phyloP scores from a whole-genome alignment of 2,888 invertebrate genomes.

The Thysanoteuthis rhombus region DNA sequence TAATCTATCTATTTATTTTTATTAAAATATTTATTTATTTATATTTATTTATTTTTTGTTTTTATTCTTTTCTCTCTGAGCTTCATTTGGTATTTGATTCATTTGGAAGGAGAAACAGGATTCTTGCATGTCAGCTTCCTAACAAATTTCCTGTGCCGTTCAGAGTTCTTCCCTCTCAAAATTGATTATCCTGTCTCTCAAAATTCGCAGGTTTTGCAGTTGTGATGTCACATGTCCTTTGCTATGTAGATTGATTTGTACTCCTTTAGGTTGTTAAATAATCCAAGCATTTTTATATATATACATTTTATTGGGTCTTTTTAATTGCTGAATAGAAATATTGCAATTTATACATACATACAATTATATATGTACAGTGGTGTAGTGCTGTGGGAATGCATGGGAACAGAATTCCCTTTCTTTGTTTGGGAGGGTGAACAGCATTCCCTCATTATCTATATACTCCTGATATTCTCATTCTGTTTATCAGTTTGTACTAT shows the following conservation, averaged over 20 bases:
- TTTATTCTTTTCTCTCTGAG: too few relatives aligned
- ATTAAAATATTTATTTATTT: not conserved
- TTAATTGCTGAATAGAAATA: not conserved
- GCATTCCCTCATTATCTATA: too few relatives aligned
- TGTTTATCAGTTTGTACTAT: too few relatives aligned
- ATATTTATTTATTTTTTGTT: not conserved
- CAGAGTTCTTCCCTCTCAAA: not conserved
- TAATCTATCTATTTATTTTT: not conserved
- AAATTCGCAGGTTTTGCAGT: constrained; percentile 12
- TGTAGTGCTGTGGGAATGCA: too few relatives aligned
- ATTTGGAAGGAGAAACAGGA: constrained; percentile 12
- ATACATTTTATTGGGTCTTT: not conserved
- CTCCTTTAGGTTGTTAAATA: not conserved
- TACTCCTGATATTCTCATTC: too few relatives aligned
- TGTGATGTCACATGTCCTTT: constrained; percentile 12
- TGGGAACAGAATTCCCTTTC: too few relatives aligned
- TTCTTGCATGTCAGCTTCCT: not conserved
- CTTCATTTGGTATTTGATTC: not conserved
- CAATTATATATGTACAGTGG: not conserved
- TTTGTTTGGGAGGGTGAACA: too few relatives aligned
- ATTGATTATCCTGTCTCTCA: not conserved
- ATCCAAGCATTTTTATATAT: not conserved
- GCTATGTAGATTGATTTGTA: not conserved
- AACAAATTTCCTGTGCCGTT: not conserved
- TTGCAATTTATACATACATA: not conserved